Percentiles rank a stretch among this genome's conserved stretches.
phyloP scores from a whole-genome alignment of 2,797 vertebrate species.

The Halcyon leucocephala region DNA sequence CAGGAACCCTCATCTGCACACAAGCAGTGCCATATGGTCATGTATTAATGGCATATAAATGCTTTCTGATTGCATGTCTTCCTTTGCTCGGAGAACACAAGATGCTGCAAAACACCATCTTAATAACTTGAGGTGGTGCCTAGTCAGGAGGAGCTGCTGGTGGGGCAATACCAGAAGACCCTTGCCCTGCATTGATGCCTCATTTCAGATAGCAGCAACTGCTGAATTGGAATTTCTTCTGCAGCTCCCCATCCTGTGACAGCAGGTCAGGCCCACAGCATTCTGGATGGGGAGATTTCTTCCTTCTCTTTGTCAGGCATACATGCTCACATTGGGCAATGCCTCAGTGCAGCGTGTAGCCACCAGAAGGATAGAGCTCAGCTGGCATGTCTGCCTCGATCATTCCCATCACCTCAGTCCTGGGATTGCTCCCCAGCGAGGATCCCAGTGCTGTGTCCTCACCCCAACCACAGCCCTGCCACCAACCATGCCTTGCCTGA shows the following conservation, averaged over 20 bases:
- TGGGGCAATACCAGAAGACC: background rate
- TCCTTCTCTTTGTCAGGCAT: background rate
- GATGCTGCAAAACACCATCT: background rate
- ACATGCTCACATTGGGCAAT: background rate
- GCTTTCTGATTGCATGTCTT: background rate
- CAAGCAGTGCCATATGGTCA: background rate
- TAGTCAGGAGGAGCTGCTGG: background rate
- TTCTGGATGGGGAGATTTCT: background rate
- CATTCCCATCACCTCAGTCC: too few species aligned
- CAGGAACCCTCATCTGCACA: background rate
- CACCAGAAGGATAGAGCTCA: background rate
- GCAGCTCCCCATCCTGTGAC: background rate
- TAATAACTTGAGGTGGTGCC: background rate
- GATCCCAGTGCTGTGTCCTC: background rate
- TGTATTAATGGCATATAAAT: background rate
- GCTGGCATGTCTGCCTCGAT: background rate
- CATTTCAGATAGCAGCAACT: background rate
- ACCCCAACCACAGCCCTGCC: background rate
- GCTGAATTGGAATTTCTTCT: background rate
- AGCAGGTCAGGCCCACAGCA: background rate
- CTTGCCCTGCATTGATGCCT: background rate
- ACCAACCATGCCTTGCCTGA: background rate
- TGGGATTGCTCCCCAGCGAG: rapidly evolving
- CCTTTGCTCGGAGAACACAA: background rate
- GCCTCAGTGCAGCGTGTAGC: rapidly evolving